phyloP scores from a whole-genome alignment of 2,888 invertebrate species.

The Scaptomyza caliginosa region DNA sequence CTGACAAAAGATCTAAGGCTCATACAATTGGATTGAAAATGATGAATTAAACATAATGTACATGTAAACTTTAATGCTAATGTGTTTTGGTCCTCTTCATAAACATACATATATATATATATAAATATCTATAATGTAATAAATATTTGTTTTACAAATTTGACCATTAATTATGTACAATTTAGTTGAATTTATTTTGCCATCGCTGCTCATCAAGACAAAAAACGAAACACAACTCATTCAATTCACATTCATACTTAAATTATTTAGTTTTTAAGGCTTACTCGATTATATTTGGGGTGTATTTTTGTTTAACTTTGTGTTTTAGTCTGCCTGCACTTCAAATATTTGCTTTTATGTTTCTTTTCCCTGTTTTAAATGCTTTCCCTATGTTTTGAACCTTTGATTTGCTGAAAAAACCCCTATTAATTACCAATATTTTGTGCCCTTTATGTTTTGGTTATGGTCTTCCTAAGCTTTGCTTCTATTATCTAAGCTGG shows the following conservation, averaged over 20 bases:
- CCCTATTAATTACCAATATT: not conserved
- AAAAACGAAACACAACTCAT: not conserved
- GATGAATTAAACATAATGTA: constrained; percentile 19
- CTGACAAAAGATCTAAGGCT: constrained; percentile 18
- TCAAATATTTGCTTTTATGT: not conserved
- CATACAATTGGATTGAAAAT: constrained; percentile 21
- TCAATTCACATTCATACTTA: constrained; percentile 5
- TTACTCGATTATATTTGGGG: no score
- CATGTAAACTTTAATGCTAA: constrained; percentile 23
- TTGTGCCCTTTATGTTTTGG: constrained; percentile 19
- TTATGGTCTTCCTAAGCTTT: constrained; percentile 33
- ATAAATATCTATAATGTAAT: constrained; percentile 8
- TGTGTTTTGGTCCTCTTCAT: constrained; percentile 41
- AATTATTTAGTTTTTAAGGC: constrained; percentile 18
- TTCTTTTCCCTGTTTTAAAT: not conserved
- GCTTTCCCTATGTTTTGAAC: not conserved
- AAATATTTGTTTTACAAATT: constrained; percentile 35
- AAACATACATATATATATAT: constrained; percentile 11
- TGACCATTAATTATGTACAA: constrained; percentile 35
- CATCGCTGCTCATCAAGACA: constrained; percentile 15
- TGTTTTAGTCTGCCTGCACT: not conserved
- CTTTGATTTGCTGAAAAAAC: not conserved
- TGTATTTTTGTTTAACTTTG: not conserved
- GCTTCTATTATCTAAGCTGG: constrained; percentile 8
- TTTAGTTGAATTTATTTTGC: constrained; percentile 42